These are phyloP conservation scores for Callipepla squamata DNA, from an alignment of 2,113 vertebrate species.

Conservation along the genomic window DNA sequence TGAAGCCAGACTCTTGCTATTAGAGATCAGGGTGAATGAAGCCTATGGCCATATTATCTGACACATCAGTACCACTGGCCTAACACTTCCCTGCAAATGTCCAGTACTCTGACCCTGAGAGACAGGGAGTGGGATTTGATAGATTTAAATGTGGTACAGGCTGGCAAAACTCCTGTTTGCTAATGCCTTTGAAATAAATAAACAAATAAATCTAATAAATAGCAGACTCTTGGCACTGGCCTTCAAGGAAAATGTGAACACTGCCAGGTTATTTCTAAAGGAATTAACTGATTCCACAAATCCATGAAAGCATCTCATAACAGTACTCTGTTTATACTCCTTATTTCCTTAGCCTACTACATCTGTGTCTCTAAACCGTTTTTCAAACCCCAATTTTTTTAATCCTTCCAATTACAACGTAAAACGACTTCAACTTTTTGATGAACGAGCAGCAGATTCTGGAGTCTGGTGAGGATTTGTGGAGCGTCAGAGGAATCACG, in stretches of 20 bases:
- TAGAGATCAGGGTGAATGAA: conserved; percentile 37
- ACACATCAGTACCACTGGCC: not conserved
- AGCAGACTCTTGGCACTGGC: not conserved
- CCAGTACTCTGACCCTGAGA: not conserved
- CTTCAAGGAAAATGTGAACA: not conserved
- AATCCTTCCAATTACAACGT: not conserved
- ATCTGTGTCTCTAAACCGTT: conserved; percentile 3
- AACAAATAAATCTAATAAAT: not conserved
- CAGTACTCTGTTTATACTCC: not conserved
- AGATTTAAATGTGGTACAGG: not conserved
- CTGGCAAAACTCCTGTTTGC: not conserved
- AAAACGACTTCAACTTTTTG: not conserved
- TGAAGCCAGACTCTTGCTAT: conserved; percentile 9
- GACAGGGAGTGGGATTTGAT: not conserved
- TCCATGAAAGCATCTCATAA: not conserved
- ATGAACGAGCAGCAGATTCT: not conserved
- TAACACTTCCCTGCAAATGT: conserved; percentile 3
- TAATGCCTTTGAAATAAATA: not conserved
- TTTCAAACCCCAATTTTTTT: not conserved
- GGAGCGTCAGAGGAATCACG: not conserved
- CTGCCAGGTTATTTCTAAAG: not conserved
- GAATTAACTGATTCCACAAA: not conserved
- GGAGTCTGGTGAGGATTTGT: not conserved
- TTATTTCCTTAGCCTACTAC: not conserved
- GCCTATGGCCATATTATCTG: not conserved